Evolutionary conservation across 1,140 invertebrate genomes (phyloP).

Genomic region (Caenorhabditis inopinata): DNA sequence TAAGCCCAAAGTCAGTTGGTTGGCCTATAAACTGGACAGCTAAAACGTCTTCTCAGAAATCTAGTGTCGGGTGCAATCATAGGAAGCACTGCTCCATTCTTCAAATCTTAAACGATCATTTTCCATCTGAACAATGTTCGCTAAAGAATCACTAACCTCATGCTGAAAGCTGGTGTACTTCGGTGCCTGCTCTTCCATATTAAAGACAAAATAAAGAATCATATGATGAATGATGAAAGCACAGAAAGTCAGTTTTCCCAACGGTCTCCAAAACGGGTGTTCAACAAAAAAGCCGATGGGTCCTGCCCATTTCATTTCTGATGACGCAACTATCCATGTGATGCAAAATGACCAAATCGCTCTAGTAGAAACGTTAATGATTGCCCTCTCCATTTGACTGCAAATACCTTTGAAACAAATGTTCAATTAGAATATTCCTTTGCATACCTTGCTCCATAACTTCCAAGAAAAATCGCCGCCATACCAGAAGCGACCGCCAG

Average conservation of each 20-base stretch:
- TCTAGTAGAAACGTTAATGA: neutral
- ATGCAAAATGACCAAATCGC: neutral
- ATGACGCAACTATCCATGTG: neutral
- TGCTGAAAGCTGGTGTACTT: neutral
- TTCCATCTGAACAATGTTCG: no score
- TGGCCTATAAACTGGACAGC: no score
- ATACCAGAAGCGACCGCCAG: neutral
- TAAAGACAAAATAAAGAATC: neutral
- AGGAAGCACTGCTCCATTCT: no score
- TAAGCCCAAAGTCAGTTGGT: no score
- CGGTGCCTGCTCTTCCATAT: conserved; percentile 1
- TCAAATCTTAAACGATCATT: no score
- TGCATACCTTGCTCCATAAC: neutral
- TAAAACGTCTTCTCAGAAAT: no score
- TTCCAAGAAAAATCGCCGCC: neutral
- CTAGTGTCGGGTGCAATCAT: no score
- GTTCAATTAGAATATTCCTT: neutral
- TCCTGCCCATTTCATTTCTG: neutral
- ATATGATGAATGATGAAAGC: conserved; percentile 8
- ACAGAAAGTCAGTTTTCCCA: neutral
- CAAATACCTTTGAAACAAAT: neutral
- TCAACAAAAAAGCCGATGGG: neutral
- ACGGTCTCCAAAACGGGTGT: neutral
- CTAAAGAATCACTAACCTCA: neutral
- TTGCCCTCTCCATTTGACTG: neutral